Percentiles rank a stretch among this genome's conserved stretches.
Evolutionary conservation across 2,888 invertebrate genomes (phyloP).

Genomic region (Drosophila hamatofila): DNA sequence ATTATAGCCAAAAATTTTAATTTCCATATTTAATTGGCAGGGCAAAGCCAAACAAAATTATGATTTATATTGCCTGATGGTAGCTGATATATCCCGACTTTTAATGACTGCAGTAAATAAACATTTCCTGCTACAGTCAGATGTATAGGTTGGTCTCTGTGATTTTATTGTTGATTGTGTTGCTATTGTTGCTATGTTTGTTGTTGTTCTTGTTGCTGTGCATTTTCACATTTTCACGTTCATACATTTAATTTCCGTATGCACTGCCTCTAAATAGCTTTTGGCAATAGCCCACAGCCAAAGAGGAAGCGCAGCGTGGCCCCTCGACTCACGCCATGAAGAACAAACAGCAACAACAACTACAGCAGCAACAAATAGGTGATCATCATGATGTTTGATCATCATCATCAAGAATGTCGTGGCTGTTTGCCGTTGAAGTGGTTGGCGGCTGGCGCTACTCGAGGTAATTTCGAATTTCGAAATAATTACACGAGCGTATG

Average conservation of each 20-base stretch:
- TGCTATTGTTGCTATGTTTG: constrained; percentile 4
- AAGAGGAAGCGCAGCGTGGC: constrained; percentile 70
- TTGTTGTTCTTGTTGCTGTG: constrained; percentile 19
- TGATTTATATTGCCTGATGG: constrained; percentile 34
- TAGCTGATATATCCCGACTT: constrained; percentile 15
- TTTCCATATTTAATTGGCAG: constrained; percentile 76
- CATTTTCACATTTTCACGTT: constrained; percentile 44
- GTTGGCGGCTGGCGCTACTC: constrained; percentile 43
- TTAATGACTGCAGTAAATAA: constrained; percentile 58
- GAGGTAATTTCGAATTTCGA: constrained; percentile 72
- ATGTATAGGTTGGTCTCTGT: constrained; percentile 7
- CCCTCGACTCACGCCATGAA: constrained; percentile 61
- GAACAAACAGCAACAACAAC: constrained; percentile 40
- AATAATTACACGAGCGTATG: constrained; percentile 69
- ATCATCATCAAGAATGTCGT: constrained; percentile 15
- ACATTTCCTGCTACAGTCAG: constrained; percentile 58
- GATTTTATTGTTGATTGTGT: constrained; percentile 18
- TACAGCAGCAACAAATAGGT: constrained; percentile 22
- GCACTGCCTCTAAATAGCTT: constrained; percentile 73
- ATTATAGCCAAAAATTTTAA: constrained; percentile 32
- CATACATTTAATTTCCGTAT: constrained; percentile 70
- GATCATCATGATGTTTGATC: constrained; percentile 49
- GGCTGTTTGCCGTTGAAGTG: constrained; percentile 35
- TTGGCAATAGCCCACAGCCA: constrained; percentile 73
- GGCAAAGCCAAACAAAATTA: constrained; percentile 22